Percentiles rank a stretch among this genome's conserved stretches.
Evolutionary conservation across 2,888 invertebrate genomes (phyloP).

Genomic region (Cinara cedri): DNA sequence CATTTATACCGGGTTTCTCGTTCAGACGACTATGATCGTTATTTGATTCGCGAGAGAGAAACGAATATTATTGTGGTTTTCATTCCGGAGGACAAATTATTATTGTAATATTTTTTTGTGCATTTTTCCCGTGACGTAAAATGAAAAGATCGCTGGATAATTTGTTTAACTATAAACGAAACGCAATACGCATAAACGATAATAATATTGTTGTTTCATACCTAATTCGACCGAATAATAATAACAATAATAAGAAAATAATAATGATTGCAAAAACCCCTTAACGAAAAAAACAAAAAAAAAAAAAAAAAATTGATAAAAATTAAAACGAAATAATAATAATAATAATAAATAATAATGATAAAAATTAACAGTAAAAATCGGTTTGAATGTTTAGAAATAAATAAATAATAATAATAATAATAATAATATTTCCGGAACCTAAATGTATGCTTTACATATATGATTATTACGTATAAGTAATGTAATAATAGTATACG

Average conservation of each 20-base stretch:
- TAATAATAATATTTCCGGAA: conserved; percentile 25
- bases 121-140: background rate
- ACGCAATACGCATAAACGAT: background rate
- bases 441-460: conserved; percentile 31
- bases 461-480: too few species aligned
- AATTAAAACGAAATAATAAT: conserved; percentile 4
- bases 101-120: too few species aligned
- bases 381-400: background rate
- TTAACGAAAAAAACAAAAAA: conserved; percentile 5
- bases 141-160: conserved; percentile 8
- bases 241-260: background rate
- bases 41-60: too few species aligned
- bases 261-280: conserved; percentile 46
- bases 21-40: too few species aligned
- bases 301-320: too few species aligned
- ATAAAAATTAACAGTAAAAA: conserved; percentile 37
- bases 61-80: too few species aligned
- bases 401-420: conserved; percentile 7
- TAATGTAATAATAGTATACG: background rate
- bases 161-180: conserved; percentile 11
- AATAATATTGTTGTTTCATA: too few species aligned
- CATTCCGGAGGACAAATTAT: too few species aligned
- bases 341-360: background rate
- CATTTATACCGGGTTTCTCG: too few species aligned
- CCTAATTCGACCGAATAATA: conserved; percentile 14